These are phyloP conservation scores for Drosophila ficusphila DNA, from an alignment of 1,140 invertebrate genomes.

Conservation along the genomic window DNA sequence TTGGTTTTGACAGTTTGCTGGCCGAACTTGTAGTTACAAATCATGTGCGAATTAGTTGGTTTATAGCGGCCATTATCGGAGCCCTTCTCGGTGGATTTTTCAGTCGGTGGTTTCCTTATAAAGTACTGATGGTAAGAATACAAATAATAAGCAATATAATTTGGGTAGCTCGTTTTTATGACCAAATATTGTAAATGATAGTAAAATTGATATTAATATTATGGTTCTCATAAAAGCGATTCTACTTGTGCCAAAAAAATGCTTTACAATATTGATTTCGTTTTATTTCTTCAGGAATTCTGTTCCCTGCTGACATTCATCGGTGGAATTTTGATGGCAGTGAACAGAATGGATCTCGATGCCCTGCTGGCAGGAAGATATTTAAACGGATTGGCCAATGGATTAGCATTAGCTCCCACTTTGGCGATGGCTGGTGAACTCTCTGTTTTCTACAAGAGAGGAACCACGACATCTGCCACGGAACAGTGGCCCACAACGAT, in stretches of 20 bases:
- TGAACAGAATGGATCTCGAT: conserved; percentile 1
- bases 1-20: conserved; percentile 41
- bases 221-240: neutral
- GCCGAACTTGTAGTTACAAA: conserved; percentile 23
- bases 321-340: conserved; percentile 41
- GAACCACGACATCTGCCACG: conserved; percentile 34
- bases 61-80: conserved; percentile 56
- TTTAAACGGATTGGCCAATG: conserved; percentile 65
- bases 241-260: no score
- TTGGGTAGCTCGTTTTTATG: neutral
- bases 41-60: conserved; percentile 61
- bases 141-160: neutral
- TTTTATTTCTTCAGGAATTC: conserved; percentile 35
- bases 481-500: conserved; percentile 55
- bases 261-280: no score
- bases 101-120: conserved; percentile 34
- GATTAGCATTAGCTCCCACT: conserved; percentile 47
- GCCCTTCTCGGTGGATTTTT: conserved; percentile 25
- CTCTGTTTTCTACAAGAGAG: conserved; percentile 59
- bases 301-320: conserved; percentile 45
- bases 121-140: conserved; percentile 46
- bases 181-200: no score
- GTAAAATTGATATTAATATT: no score
- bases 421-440: conserved; percentile 58
- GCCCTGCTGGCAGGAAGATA: conserved; percentile 54